Base-by-base conservation (phyloP, 2,113 vertebrate genomes). In the Rhynchomys soricoides region DNA sequence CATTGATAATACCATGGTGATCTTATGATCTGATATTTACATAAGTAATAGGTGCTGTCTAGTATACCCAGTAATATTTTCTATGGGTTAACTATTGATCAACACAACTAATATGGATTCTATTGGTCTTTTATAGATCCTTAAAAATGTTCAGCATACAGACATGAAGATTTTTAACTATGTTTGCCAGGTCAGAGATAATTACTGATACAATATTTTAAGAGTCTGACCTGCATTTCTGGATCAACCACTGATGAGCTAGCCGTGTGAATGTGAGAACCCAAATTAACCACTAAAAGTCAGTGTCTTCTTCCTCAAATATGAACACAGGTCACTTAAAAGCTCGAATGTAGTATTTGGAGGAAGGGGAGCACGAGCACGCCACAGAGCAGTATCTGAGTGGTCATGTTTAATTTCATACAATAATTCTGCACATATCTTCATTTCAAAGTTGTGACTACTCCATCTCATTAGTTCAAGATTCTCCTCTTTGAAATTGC, bases 361-460 rank as follows among this genome's bases (percentile, higher is more conserved):
- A 83, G 40, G 90, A 11, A 95, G 77, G 22, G 87, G 40, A 50
- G 29, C 59, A 87, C 2, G 50, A 55, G 24, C 12, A 40, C 68
- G 37, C 66, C n/a, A 77, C 4, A 73, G 40, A 31, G 37, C 9
- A 78, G 26, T 13, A 74, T 64, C 48, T 70, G 73, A 86, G 4
- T 31, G 43, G 12, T 64, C 34, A 15, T 62, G 2, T 85, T 85
- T 59, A 91, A 81, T 55, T 83, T 95, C 62, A 21, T 40, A 87
- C 15, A 22, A 29, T 90, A 95, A 86, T 82, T 82, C 40, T 85
- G 50, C 3, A 31, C 29, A 57, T 5, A 48, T 55, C 34, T 90
- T 85, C 94, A 92, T 37, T 90, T 95, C 8, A 74, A 21, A 73
- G 5, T 83, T 82, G 89, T 83, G 86, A 68, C 91, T 29, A 50